These are phyloP conservation scores for Platorchestia sp. DNA, from an alignment of 1,140 invertebrate species.

Conservation along the genomic window DNA sequence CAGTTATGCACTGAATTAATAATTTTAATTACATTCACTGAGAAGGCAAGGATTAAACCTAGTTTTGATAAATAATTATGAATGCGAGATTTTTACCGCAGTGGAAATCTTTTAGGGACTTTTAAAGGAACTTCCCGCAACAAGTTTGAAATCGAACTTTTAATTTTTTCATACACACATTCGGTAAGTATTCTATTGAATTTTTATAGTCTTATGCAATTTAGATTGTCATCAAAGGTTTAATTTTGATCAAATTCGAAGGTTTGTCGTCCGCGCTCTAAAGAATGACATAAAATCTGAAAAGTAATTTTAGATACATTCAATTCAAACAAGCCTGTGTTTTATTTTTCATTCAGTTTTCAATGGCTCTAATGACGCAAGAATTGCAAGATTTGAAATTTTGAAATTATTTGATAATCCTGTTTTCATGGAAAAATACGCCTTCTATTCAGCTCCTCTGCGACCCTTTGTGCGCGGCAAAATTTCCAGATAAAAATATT, in stretches of 20 bases:
- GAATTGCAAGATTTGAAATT: not conserved
- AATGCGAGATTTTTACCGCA: not conserved
- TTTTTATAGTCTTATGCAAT: not conserved
- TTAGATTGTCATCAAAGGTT: not conserved
- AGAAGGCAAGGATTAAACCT: not conserved
- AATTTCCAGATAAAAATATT: constrained; percentile 14
- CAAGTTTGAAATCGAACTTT: not conserved
- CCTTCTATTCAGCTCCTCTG: not conserved
- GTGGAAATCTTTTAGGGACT: not conserved
- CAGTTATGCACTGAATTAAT: not conserved
- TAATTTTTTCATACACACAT: not conserved
- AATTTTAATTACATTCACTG: not conserved
- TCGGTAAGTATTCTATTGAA: not conserved
- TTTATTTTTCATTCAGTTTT: not conserved
- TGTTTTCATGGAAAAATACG: not conserved
- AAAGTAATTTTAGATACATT: not conserved
- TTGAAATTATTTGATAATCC: not conserved
- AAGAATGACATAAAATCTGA: not conserved
- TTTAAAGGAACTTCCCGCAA: not conserved
- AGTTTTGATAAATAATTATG: not conserved
- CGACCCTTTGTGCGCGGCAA: not conserved
- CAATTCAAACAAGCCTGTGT: not conserved
- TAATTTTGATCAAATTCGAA: not conserved
- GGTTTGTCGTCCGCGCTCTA: not conserved
- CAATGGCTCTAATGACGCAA: not conserved